A percentile compares a stretch with the other conserved stretches of the same genome.
These are phyloP conservation scores for Podarcis raffonei DNA, from an alignment of 2,113 vertebrate genomes.

Conservation along the genomic window DNA sequence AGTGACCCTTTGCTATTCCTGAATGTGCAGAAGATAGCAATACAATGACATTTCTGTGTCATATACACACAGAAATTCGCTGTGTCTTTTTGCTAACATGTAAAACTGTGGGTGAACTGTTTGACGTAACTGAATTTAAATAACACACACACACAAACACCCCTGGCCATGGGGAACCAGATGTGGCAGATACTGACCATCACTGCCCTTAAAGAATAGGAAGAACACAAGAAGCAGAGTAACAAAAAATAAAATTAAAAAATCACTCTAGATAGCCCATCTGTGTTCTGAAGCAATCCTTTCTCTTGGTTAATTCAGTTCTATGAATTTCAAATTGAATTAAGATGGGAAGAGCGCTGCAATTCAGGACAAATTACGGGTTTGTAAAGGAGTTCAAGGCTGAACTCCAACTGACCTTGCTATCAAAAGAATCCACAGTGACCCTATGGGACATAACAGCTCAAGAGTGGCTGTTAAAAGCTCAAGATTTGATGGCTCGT, in stretches of 20 bases:
- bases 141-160: not conserved
- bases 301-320: not conserved
- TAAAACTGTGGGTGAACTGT: not conserved
- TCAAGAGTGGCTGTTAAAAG: not conserved
- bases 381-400: not conserved
- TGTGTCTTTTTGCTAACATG: not conserved
- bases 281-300: constrained; percentile 4
- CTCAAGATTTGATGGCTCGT: not conserved
- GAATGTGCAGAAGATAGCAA: no score
- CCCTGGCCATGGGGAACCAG: no score
- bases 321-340: constrained; percentile 7
- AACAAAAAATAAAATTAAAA: not conserved
- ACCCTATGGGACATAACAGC: not conserved
- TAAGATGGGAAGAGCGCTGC: not conserved
- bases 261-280: not conserved
- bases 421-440: not conserved
- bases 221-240: not conserved
- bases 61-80: no score
- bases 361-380: not conserved
- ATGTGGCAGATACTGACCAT: no score
- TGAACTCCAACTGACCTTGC: not conserved
- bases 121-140: not conserved
- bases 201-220: not conserved
- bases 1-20: not conserved
- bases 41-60: no score